Base-by-base conservation (phyloP, 2,888 invertebrate species). In the Synanthedon vespiformis region DNA sequence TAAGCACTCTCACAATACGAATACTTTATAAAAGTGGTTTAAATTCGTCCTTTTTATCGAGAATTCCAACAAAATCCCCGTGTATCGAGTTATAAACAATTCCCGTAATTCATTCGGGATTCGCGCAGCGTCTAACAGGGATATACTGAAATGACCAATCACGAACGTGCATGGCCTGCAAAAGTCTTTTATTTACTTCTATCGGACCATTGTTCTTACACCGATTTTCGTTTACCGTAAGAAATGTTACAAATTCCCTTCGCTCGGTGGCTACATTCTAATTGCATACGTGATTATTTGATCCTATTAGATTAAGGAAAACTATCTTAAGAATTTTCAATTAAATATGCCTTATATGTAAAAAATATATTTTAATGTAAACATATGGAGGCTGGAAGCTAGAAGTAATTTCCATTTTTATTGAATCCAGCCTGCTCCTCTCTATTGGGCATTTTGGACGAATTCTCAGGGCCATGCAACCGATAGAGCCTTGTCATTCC, bases 101-200 rank as follows among this genome's bases (percentile, higher is more conserved):
- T 78, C 77, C 67, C 66, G 74, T 74, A 69, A 75, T 77, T 73
- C 78, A 79, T 83, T 83, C 70, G 63, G 73, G 65, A 86, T 83
- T 83, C 83, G 63, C 64, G 59, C 59, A 62, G 75, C 78, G 80
- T 78, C 67, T 74, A 74, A 77, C 78, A 72, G 73, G 80, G 82
- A 82, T 84, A 80, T 83, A 84, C 79, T 80, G 82, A 81, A 83
- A 84, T 85, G 81, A 83, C 83, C 83, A 84, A 84, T 85, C 80
- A 77, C 62, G 72, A 62, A 84, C 86, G 85, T 85, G 86, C 67
- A 57, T 58, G 13, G 77, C 64, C 61, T 82, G 58, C 70, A 60
- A 72, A 80, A 70, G 66, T 62, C 59, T 57, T 58, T 66, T 73
- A 69, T 76, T 77, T 74, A 73, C 74, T 69, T 70, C 66, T 52